Percentiles rank a stretch among this genome's conserved stretches.
These are phyloP conservation scores for Pycnonotus jocosus DNA, from an alignment of 2,113 vertebrate species.

Conservation along the genomic window DNA sequence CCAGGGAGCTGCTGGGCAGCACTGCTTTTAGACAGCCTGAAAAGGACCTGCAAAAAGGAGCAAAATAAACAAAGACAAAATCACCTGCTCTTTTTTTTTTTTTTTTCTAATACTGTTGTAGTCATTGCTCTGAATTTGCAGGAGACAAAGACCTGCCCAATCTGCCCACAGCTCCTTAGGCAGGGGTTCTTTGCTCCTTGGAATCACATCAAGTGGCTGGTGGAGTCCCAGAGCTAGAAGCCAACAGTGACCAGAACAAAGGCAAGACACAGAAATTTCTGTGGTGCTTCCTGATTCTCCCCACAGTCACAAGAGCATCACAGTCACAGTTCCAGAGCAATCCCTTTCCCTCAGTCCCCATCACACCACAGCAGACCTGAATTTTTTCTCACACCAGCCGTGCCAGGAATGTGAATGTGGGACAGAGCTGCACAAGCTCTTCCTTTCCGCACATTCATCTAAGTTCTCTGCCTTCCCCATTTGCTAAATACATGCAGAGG, in stretches of 20 bases:
- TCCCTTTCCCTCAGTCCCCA: not conserved
- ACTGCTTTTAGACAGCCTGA: not conserved
- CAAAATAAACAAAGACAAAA: not conserved
- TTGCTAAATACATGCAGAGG: not conserved
- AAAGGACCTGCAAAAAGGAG: not conserved
- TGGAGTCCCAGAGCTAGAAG: not conserved
- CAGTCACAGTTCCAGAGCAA: not conserved
- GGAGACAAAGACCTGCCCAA: not conserved
- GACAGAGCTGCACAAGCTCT: not conserved
- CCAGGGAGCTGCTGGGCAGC: not conserved
- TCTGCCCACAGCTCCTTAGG: not conserved
- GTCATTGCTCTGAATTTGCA: not conserved
- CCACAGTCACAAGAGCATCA: not conserved
- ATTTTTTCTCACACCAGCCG: not conserved
- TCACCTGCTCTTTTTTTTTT: not conserved
- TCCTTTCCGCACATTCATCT: not conserved
- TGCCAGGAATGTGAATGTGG: not conserved
- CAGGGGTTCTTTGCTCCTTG: not conserved
- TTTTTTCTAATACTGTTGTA: not conserved
- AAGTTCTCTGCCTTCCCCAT: not conserved
- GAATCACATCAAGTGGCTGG: not conserved
- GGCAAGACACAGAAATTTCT: not conserved
- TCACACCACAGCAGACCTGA: not conserved
- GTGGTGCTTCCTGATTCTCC: not conserved
- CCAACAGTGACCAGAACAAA: not conserved